A percentile compares a stretch with the other conserved stretches of the same genome.
Conservation (phyloP, 1,140 invertebrate species). For the Psilanteris sp. region DNA sequence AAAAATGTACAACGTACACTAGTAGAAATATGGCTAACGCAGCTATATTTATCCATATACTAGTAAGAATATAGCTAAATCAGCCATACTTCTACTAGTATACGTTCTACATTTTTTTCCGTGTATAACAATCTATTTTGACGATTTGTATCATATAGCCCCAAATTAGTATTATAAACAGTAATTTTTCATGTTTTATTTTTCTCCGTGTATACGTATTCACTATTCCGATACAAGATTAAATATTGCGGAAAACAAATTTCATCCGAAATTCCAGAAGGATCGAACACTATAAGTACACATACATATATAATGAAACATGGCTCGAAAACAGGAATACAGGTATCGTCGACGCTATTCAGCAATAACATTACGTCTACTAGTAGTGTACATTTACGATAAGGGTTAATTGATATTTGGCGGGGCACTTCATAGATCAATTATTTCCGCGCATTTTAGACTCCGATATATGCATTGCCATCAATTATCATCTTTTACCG, state of each 20-base stretch:
- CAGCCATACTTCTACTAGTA: no score
- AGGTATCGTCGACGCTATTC: slow-evolving; percentile 46
- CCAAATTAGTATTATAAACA: no score
- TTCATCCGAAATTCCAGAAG: slow-evolving; percentile 6
- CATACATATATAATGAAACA: slow-evolving; percentile 15
- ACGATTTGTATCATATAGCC: no score
- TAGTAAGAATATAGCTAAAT: no score
- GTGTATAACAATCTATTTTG: no score
- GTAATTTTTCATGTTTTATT: no score
- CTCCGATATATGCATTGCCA: slow-evolving; percentile 40
- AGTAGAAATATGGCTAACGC: no score
- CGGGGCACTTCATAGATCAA: slow-evolving; percentile 61
- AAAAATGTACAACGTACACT: no score
- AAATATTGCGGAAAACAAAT: slow-evolving; percentile 16
- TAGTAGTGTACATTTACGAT: slow-evolving; percentile 58
- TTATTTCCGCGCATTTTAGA: slow-evolving; percentile 69
- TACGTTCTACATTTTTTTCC: no score
- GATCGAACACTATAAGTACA: slow-evolving; percentile 14
- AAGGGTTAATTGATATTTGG: slow-evolving; percentile 68
- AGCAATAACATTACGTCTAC: slow-evolving; percentile 65
- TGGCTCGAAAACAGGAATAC: slow-evolving; percentile 10
- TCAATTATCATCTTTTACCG: slow-evolving; percentile 62
- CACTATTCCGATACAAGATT: slow-evolving; percentile 1
- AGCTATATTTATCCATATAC: no score
- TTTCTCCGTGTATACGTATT: not conserved